Evolutionary conservation across 2,113 vertebrate species (phyloP).

Genomic region (Isichthys henryi): DNA sequence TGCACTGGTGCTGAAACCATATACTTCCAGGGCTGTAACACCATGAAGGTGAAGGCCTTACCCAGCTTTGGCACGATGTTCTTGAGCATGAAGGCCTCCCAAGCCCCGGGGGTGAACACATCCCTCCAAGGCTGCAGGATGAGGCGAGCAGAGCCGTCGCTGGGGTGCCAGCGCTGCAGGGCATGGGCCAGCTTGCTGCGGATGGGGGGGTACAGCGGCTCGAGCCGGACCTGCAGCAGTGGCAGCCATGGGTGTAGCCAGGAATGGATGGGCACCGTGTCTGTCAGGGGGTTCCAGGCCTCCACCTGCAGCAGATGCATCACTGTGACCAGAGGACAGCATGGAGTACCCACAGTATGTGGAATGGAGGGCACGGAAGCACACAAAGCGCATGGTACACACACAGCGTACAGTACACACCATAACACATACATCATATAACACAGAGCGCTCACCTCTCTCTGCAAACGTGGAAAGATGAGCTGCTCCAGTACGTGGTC

Average conservation of each 20-base stretch:
- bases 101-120: slow-evolving; percentile 88
- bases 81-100: slow-evolving; percentile 98
- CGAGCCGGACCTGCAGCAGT: slow-evolving; percentile 79
- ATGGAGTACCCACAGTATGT: background rate
- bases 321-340: background rate
- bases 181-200: slow-evolving; percentile 86
- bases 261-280: slow-evolving; percentile 94
- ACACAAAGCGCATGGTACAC: background rate
- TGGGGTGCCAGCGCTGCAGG: slow-evolving; percentile 95
- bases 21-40: background rate
- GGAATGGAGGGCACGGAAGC: background rate
- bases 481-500: slow-evolving; percentile 90
- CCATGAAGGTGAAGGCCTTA: slow-evolving; percentile 47
- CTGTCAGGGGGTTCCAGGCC: slow-evolving; percentile 90
- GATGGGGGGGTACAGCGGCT: slow-evolving; percentile 88
- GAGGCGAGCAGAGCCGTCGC: slow-evolving; percentile 85
- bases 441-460: slow-evolving; percentile 64
- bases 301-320: slow-evolving; percentile 69
- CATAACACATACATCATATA: background rate
- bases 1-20: background rate
- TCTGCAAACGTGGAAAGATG: slow-evolving; percentile 90
- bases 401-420: background rate
- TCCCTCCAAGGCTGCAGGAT: slow-evolving; percentile 97
- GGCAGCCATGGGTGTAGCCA: slow-evolving; percentile 98
- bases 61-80: slow-evolving; percentile 95